These are phyloP conservation scores for Empis stercorea DNA, from an alignment of 2,888 invertebrate genomes.

Conservation along the genomic window DNA sequence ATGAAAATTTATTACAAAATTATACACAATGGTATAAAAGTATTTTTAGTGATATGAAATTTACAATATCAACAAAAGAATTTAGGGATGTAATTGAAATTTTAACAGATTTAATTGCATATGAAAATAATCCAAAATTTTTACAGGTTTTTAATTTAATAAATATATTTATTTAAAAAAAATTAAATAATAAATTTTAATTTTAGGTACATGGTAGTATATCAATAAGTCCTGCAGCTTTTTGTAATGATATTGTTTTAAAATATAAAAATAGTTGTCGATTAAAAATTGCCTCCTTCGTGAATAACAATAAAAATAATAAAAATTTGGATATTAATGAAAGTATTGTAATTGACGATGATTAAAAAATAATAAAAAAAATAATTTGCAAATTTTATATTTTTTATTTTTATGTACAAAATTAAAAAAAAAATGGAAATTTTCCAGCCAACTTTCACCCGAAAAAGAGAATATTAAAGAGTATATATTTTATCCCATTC, in stretches of 20 bases:
- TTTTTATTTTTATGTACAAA: neutral
- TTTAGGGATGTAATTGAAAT: slow-evolving; percentile 23
- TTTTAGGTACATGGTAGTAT: slow-evolving; percentile 26
- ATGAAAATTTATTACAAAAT: too few relatives aligned
- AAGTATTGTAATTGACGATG: slow-evolving; percentile 15
- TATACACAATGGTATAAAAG: slow-evolving; percentile 26
- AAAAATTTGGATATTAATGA: neutral
- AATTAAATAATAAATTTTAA: neutral
- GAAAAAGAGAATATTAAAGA: slow-evolving; percentile 2
- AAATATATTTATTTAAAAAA: neutral
- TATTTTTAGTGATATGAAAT: slow-evolving; percentile 31
- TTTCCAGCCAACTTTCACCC: too few relatives aligned
- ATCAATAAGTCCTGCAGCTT: slow-evolving; percentile 24
- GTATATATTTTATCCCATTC: neutral
- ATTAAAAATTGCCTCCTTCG: slow-evolving; percentile 13
- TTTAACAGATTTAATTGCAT: slow-evolving; percentile 22
- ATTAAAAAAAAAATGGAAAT: neutral
- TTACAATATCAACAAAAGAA: slow-evolving; percentile 19
- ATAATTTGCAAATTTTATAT: neutral
- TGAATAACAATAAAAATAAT: too few relatives aligned
- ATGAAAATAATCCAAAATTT: slow-evolving; percentile 25
- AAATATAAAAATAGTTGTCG: slow-evolving; percentile 25
- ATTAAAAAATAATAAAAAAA: slow-evolving; percentile 9
- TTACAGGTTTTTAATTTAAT: slow-evolving; percentile 23
- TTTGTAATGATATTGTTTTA: slow-evolving; percentile 29